phyloP scores from a whole-genome alignment of 2,113 vertebrate genomes.

The Glareola pratincola region DNA sequence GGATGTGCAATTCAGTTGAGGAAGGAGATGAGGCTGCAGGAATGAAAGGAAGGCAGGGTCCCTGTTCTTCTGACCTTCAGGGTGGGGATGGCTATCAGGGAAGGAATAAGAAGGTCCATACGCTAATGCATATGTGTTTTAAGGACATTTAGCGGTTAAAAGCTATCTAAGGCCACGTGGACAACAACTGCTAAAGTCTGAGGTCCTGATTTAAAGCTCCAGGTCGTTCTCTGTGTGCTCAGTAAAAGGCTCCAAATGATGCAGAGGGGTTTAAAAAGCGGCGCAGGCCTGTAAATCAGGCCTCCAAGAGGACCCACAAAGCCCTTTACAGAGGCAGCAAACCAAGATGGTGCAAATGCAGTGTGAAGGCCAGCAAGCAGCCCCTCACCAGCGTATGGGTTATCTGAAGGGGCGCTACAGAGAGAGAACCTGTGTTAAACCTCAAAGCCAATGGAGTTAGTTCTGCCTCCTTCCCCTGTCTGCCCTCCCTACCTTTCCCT shows the following conservation, averaged over 20 bases:
- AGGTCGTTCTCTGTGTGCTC: background rate
- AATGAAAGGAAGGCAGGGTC: background rate
- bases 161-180: background rate
- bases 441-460: background rate
- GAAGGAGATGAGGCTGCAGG: background rate
- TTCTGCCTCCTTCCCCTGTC: background rate
- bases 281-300: background rate
- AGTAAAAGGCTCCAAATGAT: background rate
- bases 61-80: background rate
- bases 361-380: background rate
- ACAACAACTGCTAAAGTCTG: background rate
- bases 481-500: background rate
- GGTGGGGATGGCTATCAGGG: too few relatives aligned
- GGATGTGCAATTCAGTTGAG: background rate
- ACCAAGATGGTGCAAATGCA: fast-evolving
- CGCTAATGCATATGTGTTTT: background rate
- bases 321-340: fast-evolving
- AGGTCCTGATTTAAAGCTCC: background rate
- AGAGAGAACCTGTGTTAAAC: background rate
- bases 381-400: too few relatives aligned
- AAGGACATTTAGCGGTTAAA: background rate
- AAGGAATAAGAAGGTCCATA: background rate
- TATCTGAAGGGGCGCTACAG: background rate
- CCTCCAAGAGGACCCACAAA: background rate
- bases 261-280: background rate